phyloP scores from a whole-genome alignment of 2,797 vertebrate genomes.

The Otus scops region DNA sequence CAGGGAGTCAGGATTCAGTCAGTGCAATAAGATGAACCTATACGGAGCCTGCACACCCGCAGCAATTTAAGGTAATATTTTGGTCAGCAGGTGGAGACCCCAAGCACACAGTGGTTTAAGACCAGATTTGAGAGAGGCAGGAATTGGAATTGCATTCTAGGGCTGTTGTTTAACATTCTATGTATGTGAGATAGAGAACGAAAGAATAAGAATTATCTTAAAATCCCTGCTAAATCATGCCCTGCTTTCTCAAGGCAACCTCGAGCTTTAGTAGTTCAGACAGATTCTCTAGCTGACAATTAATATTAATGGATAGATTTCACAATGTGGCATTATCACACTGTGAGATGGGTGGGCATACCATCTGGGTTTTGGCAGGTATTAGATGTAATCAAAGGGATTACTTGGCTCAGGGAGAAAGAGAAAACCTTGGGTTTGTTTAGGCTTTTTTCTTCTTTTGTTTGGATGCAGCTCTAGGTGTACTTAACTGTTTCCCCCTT shows the following conservation, averaged over 20 bases:
- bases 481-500: conserved; percentile 66
- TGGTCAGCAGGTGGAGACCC: conserved; percentile 69
- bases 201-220: conserved; percentile 84
- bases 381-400: conserved; percentile 98
- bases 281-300: conserved; percentile 88
- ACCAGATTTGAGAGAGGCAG: conserved; percentile 49
- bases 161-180: conserved; percentile 80
- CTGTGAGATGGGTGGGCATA: conserved; percentile 93
- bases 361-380: conserved; percentile 91
- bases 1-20: conserved; percentile 10
- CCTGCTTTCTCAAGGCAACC: conserved; percentile 85
- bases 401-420: conserved; percentile 92
- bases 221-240: conserved; percentile 89
- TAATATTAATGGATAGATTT: conserved; percentile 94
- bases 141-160: conserved; percentile 51
- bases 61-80: conserved; percentile 58
- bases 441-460: conserved; percentile 76
- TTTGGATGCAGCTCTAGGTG: conserved; percentile 78
- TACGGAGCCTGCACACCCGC: not conserved
- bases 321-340: conserved; percentile 94
- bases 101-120: conserved; percentile 59
- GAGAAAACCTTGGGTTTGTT: conserved; percentile 83
- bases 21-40: not conserved
- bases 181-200: conserved; percentile 72
- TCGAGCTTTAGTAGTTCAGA: conserved; percentile 87